Evolutionary conservation across 2,113 vertebrate genomes (phyloP), one percentile per base, ranked within the genome.

Genomic region (Okapia johnstoni): DNA sequence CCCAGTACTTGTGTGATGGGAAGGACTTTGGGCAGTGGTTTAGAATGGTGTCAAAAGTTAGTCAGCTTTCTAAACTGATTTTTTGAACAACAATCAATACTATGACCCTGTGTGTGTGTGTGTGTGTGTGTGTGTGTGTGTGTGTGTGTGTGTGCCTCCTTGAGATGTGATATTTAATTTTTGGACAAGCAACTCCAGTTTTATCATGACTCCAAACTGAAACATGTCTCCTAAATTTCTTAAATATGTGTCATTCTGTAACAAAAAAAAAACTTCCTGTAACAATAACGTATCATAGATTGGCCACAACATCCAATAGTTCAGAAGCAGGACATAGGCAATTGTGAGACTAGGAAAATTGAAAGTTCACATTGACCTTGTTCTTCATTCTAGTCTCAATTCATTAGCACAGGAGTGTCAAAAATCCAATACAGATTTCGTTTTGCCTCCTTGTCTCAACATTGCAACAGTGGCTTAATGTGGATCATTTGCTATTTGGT

Each of bases 391-490:
- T 19, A 33, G 14, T 92, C 88, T 50, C 17, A 46, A 17, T 81
- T 92, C 40, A 63, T 61, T 96, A 88, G 36, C 80, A 81, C 30
- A 94, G 86, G 48, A 43, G 8, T 95, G 73, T 66, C 97, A 97
- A 46, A 94, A 94, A 94, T 98, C 76, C 94, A 87, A 92, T 40
- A 77, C 85, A 60, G 50, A 85, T 98, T 98, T 98, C 93, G 28
- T 95, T 87, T 85, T 96, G 94, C 95, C 86, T 92, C 40, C 61
- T 98, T 70, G 52, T 97, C 63, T 98, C 96, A 95, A 88, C 80
- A 94, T 85, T n/a, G 21, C 85, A 94, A 50, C 85, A 61, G 2
- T 92, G 63, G 23, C 94, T 98, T 97, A 96, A 96, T 96, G 83
- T 96, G 43, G 52, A 80, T 90, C 96, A 79, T 93, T 98, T 98